These are phyloP conservation scores for Apodemia duryi DNA, from an alignment of 2,888 invertebrate genomes.

Conservation along the genomic window DNA sequence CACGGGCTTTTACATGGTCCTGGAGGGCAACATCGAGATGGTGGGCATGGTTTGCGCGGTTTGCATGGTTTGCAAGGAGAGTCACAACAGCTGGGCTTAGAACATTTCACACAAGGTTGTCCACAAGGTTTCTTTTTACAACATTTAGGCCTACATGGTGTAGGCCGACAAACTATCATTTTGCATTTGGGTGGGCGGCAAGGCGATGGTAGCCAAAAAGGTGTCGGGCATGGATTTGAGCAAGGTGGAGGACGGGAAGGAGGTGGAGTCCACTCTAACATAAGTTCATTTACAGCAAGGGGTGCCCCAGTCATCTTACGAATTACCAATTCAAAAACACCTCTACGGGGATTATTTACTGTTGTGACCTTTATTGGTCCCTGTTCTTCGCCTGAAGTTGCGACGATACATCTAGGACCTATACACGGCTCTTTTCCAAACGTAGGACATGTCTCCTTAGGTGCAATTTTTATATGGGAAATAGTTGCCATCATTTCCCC, in stretches of 20 bases:
- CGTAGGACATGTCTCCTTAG: slow-evolving; percentile 52
- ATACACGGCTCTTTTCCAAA: slow-evolving; percentile 53
- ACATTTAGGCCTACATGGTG: slow-evolving; percentile 43
- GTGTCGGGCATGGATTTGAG: slow-evolving; percentile 36
- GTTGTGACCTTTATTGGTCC: slow-evolving; percentile 58
- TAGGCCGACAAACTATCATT: slow-evolving; percentile 46
- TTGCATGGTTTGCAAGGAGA: slow-evolving; percentile 36
- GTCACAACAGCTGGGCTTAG: slow-evolving; percentile 35
- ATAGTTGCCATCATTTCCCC: slow-evolving; percentile 57
- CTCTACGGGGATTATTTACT: slow-evolving; percentile 58
- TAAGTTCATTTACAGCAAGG: slow-evolving; percentile 63
- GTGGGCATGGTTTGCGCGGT: slow-evolving; percentile 10
- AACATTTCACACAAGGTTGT: slow-evolving; percentile 38
- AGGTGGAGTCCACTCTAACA: slow-evolving; percentile 71
- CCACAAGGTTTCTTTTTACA: slow-evolving; percentile 44
- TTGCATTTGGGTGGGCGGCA: slow-evolving; percentile 52
- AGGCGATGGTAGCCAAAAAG: slow-evolving; percentile 34
- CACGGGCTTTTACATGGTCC: background rate
- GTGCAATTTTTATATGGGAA: slow-evolving; percentile 60
- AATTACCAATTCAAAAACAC: slow-evolving; percentile 67
- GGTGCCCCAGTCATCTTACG: slow-evolving; percentile 62
- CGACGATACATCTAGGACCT: slow-evolving; percentile 55
- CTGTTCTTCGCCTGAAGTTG: slow-evolving; percentile 43
- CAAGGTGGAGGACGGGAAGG: slow-evolving; percentile 45
- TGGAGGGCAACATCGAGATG: slow-evolving; percentile 29